phyloP scores from a whole-genome alignment of 2,113 vertebrate species.

The Suricata suricatta region DNA sequence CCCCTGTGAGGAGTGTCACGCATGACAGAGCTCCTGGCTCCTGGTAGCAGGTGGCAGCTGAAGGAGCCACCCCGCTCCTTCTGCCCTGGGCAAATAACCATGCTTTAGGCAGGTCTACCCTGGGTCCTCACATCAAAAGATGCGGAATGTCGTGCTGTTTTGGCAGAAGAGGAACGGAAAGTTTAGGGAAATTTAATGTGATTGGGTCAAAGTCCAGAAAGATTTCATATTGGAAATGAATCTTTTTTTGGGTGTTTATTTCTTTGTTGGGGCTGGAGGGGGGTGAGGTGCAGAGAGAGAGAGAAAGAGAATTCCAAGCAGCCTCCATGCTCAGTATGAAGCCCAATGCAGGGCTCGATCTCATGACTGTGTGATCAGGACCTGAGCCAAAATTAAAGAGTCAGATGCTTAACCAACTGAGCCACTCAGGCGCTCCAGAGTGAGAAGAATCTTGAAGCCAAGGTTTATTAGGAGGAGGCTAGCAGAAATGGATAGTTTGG shows the following conservation, averaged over 20 bases:
- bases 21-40: background rate
- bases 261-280: too few species aligned
- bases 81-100: background rate
- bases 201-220: background rate
- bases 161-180: background rate
- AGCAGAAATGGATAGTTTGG: background rate
- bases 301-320: too few species aligned
- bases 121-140: background rate
- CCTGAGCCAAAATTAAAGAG: too few species aligned
- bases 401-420: too few species aligned
- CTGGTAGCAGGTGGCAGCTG: too few species aligned
- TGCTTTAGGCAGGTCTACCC: accelerated
- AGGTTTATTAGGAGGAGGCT: background rate
- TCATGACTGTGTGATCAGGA: too few species aligned
- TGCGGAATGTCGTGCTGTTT: background rate
- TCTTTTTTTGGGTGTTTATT: background rate
- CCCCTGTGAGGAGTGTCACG: too few species aligned
- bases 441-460: background rate
- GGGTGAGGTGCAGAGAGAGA: too few species aligned
- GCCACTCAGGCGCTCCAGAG: too few species aligned
- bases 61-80: background rate
- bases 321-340: too few species aligned
- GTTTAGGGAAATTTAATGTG: background rate
- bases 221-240: background rate
- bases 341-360: too few species aligned